phyloP scores from a whole-genome alignment of 2,797 vertebrate species.

The Neosalanx taihuensis region DNA sequence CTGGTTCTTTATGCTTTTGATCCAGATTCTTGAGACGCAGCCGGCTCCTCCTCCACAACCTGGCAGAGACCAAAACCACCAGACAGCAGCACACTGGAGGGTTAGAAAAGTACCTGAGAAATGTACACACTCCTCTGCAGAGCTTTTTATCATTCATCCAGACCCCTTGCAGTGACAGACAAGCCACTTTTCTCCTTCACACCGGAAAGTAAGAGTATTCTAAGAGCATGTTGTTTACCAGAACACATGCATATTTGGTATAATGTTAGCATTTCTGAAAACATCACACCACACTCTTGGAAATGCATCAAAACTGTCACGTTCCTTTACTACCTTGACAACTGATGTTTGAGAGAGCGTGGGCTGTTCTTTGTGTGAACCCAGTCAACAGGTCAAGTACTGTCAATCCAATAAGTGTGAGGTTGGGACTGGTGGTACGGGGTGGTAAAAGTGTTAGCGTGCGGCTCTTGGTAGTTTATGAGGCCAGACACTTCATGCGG shows the following conservation, averaged over 20 bases:
- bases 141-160: slow-evolving; percentile 34
- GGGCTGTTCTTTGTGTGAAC: slow-evolving; percentile 13
- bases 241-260: neutral
- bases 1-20: slow-evolving; percentile 57
- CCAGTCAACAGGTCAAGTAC: slow-evolving; percentile 32
- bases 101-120: slow-evolving; percentile 8
- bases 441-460: slow-evolving; percentile 28
- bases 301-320: neutral
- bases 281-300: neutral
- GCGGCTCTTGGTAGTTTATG: slow-evolving; percentile 49
- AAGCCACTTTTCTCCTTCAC: slow-evolving; percentile 25
- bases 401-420: slow-evolving; percentile 21
- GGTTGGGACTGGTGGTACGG: neutral
- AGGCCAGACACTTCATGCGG: slow-evolving; percentile 40
- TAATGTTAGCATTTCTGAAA: neutral
- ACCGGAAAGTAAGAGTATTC: slow-evolving; percentile 15
- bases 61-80: slow-evolving; percentile 30
- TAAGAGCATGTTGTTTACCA: slow-evolving; percentile 6
- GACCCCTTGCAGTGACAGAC: slow-evolving; percentile 21
- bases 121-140: slow-evolving; percentile 14
- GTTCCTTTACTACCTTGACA: neutral
- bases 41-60: slow-evolving; percentile 49
- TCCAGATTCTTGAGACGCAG: slow-evolving; percentile 42
- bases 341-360: neutral
- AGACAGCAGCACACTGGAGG: slow-evolving; percentile 19